Conservation (phyloP, 1,140 invertebrate genomes). For the Chrysomallon squamiferum region DNA sequence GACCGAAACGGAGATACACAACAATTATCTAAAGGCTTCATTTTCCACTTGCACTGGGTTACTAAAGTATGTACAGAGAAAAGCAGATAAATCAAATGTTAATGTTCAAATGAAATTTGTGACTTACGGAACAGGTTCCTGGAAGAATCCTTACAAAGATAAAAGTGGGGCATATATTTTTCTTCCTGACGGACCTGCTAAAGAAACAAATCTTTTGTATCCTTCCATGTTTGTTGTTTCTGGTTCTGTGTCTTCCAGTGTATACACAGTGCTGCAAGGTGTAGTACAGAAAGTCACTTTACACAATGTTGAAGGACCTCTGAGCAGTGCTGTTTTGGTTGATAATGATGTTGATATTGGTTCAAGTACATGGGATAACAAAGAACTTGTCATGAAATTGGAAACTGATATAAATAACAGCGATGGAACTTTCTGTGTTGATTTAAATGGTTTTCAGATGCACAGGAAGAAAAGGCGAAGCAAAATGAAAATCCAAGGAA, state of each 20-base stretch:
- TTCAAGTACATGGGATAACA: conserved; percentile 65
- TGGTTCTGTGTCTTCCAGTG: conserved; percentile 74
- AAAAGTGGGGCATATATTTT: conserved; percentile 94
- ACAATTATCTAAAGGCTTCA: conserved; percentile 23
- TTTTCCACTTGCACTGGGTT: conserved; percentile 42
- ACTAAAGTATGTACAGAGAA: conserved; percentile 17
- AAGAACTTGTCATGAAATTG: conserved; percentile 91
- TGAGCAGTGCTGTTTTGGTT: too few species aligned
- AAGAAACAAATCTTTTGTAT: conserved; percentile 28
- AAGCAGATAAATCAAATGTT: conserved; percentile 21
- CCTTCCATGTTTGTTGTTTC: conserved; percentile 70
- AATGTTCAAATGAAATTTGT: conserved; percentile 74
- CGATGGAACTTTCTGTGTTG: conserved; percentile 79
- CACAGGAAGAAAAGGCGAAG: conserved; percentile 77
- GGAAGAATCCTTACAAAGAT: conserved; percentile 64
- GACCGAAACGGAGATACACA: conserved; percentile 20
- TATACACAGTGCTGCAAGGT: conserved; percentile 73
- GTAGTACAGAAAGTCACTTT: conserved; percentile 76
- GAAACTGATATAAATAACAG: conserved; percentile 75
- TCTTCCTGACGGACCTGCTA: conserved; percentile 78
- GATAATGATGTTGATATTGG: conserved; percentile 42
- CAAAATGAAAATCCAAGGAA: conserved; percentile 92
- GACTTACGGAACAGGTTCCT: conserved; percentile 65
- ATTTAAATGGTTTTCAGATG: conserved; percentile 94
- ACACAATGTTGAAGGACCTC: conserved; percentile 64